Percentiles rank a stretch among this genome's conserved stretches.
These are phyloP conservation scores for Phodopus roborovskii DNA, from an alignment of 2,113 vertebrate genomes.

Conservation along the genomic window DNA sequence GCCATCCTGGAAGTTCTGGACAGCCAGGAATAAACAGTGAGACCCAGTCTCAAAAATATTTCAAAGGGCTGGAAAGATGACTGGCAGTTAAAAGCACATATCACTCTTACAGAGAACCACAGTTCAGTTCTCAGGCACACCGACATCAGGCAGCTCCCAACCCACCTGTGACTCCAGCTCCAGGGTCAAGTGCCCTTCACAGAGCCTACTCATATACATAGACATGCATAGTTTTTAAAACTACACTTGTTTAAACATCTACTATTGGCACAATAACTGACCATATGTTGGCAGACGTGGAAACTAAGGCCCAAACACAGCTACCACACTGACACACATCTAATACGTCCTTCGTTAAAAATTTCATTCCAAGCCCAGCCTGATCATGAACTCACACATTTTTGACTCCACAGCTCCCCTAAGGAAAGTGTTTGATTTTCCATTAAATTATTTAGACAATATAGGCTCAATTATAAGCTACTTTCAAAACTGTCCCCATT, in stretches of 20 bases:
- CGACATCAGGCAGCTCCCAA: not conserved
- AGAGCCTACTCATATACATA: not conserved
- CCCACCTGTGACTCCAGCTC: not conserved
- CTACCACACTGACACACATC: not conserved
- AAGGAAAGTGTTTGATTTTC: not conserved
- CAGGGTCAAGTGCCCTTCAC: not conserved
- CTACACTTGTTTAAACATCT: not conserved
- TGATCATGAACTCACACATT: not conserved
- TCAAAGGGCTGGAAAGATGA: too few species aligned
- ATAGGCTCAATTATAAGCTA: not conserved
- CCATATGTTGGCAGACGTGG: not conserved
- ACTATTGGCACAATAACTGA: not conserved
- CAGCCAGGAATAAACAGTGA: too few species aligned
- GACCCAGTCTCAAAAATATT: too few species aligned
- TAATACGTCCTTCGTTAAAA: not conserved
- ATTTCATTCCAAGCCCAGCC: not conserved
- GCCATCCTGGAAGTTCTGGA: too few species aligned
- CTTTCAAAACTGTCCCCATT: not conserved
- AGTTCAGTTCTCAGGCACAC: not conserved
- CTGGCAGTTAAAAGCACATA: not conserved
- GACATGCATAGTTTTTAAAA: not conserved
- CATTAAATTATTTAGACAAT: not conserved
- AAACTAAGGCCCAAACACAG: not conserved
- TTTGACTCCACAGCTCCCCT: not conserved
- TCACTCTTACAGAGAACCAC: not conserved